Conservation (phyloP, 2,113 vertebrate genomes). For the Ciconia stormi region DNA sequence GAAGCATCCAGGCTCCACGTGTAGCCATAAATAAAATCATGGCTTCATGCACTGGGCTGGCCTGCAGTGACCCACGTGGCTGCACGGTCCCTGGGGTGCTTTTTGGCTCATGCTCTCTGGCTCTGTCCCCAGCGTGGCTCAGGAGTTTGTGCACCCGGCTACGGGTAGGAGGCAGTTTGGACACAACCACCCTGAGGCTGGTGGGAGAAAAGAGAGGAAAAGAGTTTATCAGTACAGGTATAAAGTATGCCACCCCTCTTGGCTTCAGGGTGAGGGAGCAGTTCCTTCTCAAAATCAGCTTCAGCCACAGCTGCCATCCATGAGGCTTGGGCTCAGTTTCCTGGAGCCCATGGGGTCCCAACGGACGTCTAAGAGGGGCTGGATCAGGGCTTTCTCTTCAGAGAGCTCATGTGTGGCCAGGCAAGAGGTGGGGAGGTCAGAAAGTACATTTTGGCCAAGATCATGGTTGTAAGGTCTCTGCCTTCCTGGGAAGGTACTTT, state of each 20-base stretch:
- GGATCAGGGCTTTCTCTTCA: neutral
- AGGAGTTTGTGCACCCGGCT: neutral
- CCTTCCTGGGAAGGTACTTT: neutral
- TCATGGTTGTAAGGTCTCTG: neutral
- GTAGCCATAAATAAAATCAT: neutral
- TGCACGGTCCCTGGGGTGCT: neutral
- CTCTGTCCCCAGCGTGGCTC: neutral
- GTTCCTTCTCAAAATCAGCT: neutral
- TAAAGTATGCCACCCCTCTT: neutral
- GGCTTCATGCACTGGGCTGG: neutral
- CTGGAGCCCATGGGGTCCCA: neutral
- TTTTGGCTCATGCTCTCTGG: neutral
- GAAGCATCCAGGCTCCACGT: neutral
- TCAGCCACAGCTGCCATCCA: neutral
- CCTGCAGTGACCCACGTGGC: neutral
- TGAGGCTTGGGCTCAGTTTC: neutral
- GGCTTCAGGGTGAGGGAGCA: neutral
- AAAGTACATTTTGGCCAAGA: neutral
- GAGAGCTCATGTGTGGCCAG: neutral
- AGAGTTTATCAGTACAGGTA: neutral
- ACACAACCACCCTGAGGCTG: fast-evolving
- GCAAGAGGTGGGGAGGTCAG: neutral
- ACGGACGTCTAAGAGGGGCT: neutral
- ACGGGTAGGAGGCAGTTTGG: neutral
- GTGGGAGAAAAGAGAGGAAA: neutral